phyloP scores from a whole-genome alignment of 2,888 invertebrate species.

The Conistra vaccinii region DNA sequence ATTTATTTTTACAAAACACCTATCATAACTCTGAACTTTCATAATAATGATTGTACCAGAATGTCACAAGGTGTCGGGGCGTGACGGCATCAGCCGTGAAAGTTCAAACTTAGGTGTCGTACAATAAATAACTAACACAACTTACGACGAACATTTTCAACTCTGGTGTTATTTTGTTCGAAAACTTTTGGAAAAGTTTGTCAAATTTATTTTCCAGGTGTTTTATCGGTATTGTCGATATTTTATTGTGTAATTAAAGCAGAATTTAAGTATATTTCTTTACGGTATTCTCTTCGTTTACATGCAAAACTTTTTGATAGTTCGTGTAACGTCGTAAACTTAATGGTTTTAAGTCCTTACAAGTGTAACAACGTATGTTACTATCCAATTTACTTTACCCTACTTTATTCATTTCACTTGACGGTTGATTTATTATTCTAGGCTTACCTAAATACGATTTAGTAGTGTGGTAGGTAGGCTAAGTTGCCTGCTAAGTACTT shows the following conservation, averaged over 20 bases:
- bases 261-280: not conserved
- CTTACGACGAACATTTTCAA: constrained; percentile 42
- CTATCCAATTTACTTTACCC: not conserved
- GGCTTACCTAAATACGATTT: not conserved
- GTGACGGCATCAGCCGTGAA: constrained; percentile 19
- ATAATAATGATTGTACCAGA: constrained; percentile 11
- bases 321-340: not conserved
- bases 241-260: constrained; percentile 29
- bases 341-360: not conserved
- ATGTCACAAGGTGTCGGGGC: constrained; percentile 17
- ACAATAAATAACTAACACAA: constrained; percentile 49
- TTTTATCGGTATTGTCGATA: constrained; percentile 25
- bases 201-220: constrained; percentile 27
- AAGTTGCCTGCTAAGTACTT: not conserved
- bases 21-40: constrained; percentile 6
- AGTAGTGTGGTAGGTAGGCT: not conserved
- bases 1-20: not conserved
- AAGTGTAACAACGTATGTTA: not conserved
- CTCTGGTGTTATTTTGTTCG: constrained; percentile 32
- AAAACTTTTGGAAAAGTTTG: constrained; percentile 33
- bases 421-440: not conserved
- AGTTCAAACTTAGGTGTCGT: constrained; percentile 48
- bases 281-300: not conserved
- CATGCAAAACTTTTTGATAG: constrained; percentile 5
- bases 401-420: not conserved